Evolutionary conservation across 2,888 invertebrate species (phyloP), one percentile per base, ranked within the genome.

Genomic region (Drosophila flavopinicola): DNA sequence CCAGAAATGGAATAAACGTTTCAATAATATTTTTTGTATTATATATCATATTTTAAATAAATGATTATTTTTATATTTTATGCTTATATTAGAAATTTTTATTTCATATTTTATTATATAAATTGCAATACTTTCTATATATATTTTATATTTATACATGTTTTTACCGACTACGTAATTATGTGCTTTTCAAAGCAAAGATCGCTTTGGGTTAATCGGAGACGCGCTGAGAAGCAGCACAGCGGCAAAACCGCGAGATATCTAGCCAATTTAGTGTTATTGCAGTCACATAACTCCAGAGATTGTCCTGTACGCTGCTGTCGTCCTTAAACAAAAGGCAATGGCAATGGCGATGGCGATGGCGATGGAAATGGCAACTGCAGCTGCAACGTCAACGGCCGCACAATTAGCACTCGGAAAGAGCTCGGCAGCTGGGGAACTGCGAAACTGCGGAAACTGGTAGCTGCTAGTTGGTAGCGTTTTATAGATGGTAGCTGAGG

Each of bases 221-320:
- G 32, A 29, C 44, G 33, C 41, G 37, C 27, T 72, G 63, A 45
- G 68, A 56, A 35, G 53, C 54, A 74, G 58, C 59, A 52, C 64
- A 68, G 41, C 49, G 73, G 72, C 67, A 65, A 67, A 84, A 72
- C 82, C 83, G 80, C 82, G 76, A 85, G 75, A 85, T 85, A 86
- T 87, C 86, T 71, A 69, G 79, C 76, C 72, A 87, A 82, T 85
- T 87, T 88, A 88, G 75, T 85, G 84, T 85, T 87, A 87, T 87
- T 87, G 78, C 86, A 86, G 83, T 82, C 78, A 63, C 75, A 79
- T 79, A 85, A 73, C 80, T 79, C 86, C 68, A 82, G 78, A 76
- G 84, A 84, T 79, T 79, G 84, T 58, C 72, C 69, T 64, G 78
- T 69, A 75, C 73, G 52, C 75, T 41, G 52, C 75, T 41, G 58